Percentiles rank a stretch among this genome's conserved stretches.
phyloP scores from a whole-genome alignment of 2,797 vertebrate genomes.

The Chaetodon trifasciatus region DNA sequence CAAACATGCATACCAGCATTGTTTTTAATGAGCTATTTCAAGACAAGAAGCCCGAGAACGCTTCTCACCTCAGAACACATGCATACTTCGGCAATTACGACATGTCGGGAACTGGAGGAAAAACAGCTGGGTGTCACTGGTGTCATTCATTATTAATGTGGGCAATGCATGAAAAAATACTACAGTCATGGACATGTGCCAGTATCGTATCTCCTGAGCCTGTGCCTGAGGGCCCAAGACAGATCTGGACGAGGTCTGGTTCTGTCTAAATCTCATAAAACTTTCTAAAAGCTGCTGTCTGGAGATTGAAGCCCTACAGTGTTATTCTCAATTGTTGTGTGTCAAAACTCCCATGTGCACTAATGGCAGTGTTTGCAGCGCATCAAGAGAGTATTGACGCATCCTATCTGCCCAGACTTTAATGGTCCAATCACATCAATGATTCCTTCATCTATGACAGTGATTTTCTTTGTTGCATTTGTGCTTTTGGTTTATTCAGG shows the following conservation, averaged over 20 bases:
- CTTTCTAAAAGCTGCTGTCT: not conserved
- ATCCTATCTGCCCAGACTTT: not conserved
- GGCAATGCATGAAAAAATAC: not conserved
- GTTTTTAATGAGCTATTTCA: constrained; percentile 73
- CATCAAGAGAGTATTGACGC: constrained; percentile 4
- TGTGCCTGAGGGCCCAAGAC: not conserved
- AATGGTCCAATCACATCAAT: constrained; percentile 7
- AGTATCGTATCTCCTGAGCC: not conserved
- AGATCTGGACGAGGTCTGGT: not conserved
- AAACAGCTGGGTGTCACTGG: not conserved
- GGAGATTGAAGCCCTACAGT: not conserved
- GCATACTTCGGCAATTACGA: constrained; percentile 18
- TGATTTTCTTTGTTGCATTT: constrained; percentile 11
- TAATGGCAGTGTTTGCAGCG: not conserved
- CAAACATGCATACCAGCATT: constrained; percentile 57
- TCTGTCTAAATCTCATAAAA: not conserved
- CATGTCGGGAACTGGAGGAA: not conserved
- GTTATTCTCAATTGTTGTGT: not conserved
- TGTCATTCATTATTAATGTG: constrained; percentile 7
- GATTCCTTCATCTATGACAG: not conserved
- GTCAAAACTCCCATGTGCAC: not conserved
- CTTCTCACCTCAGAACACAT: constrained; percentile 53
- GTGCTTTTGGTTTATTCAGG: constrained; percentile 5
- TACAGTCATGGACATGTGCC: not conserved
- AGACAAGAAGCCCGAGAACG: constrained; percentile 41